phyloP scores from a whole-genome alignment of 2,113 vertebrate species.

The Oncorhynchus keta region DNA sequence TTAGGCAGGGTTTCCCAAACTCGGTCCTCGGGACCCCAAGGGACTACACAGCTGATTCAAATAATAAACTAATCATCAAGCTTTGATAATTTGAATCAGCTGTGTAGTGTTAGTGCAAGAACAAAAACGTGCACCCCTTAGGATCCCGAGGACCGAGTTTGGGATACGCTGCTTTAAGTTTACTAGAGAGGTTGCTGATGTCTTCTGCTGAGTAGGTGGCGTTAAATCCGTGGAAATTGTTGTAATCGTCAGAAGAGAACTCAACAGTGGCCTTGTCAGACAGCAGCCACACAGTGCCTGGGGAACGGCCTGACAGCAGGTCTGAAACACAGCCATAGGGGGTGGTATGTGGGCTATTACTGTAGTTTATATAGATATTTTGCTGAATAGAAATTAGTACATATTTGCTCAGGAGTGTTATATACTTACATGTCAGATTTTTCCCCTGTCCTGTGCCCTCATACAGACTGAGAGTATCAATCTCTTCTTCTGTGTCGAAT shows the following conservation, averaged over 20 bases:
- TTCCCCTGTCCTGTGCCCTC: constrained; percentile 58
- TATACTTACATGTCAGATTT: constrained; percentile 52
- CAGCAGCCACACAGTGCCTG: constrained; percentile 78
- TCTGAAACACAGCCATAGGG: constrained; percentile 65
- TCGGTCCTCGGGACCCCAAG: too few relatives aligned
- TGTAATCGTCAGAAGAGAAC: constrained; percentile 73
- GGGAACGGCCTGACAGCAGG: constrained; percentile 72
- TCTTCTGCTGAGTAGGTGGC: constrained; percentile 74
- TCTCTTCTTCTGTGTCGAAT: constrained; percentile 58
- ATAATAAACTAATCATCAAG: too few relatives aligned
- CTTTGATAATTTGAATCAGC: too few relatives aligned
- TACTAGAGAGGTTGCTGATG: constrained; percentile 75
- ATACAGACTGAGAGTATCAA: constrained; percentile 54
- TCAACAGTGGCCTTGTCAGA: constrained; percentile 79
- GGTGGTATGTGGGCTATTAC: background rate
- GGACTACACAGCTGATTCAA: too few relatives aligned
- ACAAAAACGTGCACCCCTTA: too few relatives aligned
- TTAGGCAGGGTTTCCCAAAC: too few relatives aligned
- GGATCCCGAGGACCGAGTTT: too few relatives aligned
- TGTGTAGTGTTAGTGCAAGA: too few relatives aligned
- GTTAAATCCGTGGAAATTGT: constrained; percentile 77
- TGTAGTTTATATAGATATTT: too few relatives aligned
- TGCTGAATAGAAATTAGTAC: background rate
- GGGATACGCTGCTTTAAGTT: constrained; percentile 38
- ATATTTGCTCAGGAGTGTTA: background rate